phyloP scores from a whole-genome alignment of 2,888 invertebrate species.

The Arenicola marina region DNA sequence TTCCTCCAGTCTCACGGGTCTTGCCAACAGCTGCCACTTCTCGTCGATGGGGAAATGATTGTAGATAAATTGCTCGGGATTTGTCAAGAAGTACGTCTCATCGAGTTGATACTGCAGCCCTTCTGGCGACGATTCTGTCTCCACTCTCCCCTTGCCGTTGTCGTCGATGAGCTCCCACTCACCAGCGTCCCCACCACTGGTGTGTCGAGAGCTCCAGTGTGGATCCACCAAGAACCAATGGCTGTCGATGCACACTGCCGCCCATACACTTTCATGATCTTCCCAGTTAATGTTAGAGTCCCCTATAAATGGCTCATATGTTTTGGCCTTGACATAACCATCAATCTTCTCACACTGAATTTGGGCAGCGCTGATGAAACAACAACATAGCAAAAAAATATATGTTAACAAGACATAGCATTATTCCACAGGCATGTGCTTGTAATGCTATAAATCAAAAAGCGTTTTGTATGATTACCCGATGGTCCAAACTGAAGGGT shows the following conservation, averaged over 20 bases:
- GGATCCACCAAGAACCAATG: constrained; percentile 2
- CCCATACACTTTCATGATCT: no score
- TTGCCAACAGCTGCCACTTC: constrained; percentile 36
- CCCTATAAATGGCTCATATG: no score
- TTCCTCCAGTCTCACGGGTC: constrained; percentile 35
- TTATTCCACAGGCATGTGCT: no score
- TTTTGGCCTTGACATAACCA: no score
- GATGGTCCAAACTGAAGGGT: no score
- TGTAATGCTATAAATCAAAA: no score
- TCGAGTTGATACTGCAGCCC: neutral
- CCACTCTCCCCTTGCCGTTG: neutral
- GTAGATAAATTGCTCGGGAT: constrained; percentile 6
- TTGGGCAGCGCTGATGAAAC: no score
- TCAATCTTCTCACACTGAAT: no score
- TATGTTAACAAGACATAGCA: no score
- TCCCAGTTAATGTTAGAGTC: no score
- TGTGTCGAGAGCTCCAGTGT: neutral
- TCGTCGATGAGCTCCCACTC: constrained; percentile 5
- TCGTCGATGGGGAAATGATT: neutral
- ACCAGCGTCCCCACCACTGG: neutral
- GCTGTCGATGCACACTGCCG: neutral
- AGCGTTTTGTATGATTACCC: no score
- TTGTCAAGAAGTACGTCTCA: constrained; percentile 4
- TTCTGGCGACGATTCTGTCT: neutral
- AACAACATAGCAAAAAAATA: no score